A percentile compares a stretch with the other conserved stretches of the same genome.
These are phyloP conservation scores for Heliconius aoede DNA, from an alignment of 2,888 invertebrate species.

Conservation along the genomic window DNA sequence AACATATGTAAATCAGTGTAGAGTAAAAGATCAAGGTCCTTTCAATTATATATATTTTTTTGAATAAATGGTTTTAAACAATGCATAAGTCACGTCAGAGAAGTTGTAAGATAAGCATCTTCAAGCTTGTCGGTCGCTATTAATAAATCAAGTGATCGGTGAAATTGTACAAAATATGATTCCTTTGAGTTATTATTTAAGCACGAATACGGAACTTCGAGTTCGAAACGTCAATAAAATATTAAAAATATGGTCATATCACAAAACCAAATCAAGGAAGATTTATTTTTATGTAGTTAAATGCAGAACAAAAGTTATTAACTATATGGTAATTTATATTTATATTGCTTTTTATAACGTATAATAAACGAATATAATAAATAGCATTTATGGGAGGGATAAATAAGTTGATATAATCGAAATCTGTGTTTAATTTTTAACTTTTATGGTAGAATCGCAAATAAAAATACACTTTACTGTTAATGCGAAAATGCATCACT, in stretches of 20 bases:
- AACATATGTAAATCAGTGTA: slow-evolving; percentile 58
- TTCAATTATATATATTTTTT: slow-evolving; percentile 54
- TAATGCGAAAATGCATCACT: neutral
- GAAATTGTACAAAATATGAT: slow-evolving; percentile 48
- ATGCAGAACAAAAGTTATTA: slow-evolving; percentile 29
- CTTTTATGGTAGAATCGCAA: neutral
- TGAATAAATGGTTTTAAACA: slow-evolving; percentile 56
- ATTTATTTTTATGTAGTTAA: slow-evolving; percentile 37
- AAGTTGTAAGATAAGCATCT: slow-evolving; percentile 50
- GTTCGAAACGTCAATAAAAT: slow-evolving; percentile 44
- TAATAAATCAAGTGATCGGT: slow-evolving; percentile 50
- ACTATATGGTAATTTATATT: slow-evolving; percentile 23
- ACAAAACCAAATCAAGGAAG: slow-evolving; percentile 37
- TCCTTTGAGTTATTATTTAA: slow-evolving; percentile 44
- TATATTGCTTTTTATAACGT: slow-evolving; percentile 11
- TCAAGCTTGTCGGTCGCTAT: slow-evolving; percentile 48
- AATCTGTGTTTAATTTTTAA: neutral
- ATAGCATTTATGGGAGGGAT: neutral
- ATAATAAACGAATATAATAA: slow-evolving; percentile 15
- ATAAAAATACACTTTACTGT: neutral
- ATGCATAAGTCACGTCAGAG: slow-evolving; percentile 53
- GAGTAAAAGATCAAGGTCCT: slow-evolving; percentile 56
- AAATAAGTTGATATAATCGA: slow-evolving; percentile 17
- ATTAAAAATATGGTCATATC: slow-evolving; percentile 39
- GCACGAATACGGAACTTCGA: slow-evolving; percentile 46